Percentiles rank a stretch among this genome's conserved stretches.
Evolutionary conservation across 2,888 invertebrate genomes (phyloP).

Genomic region (Physocephala rufipes): DNA sequence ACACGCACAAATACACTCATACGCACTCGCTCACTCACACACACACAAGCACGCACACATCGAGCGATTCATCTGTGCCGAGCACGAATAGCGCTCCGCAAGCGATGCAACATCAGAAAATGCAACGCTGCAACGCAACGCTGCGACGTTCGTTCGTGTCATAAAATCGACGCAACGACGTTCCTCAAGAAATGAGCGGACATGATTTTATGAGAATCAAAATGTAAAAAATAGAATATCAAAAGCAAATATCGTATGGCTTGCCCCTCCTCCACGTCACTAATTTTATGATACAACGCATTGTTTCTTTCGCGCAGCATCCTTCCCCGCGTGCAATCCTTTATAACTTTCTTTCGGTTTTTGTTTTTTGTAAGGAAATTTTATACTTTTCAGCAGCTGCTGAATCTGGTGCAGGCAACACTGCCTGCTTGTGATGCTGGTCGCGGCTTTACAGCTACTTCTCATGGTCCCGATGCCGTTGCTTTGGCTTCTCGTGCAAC

Average conservation of each 20-base stretch:
- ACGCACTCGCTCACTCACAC: neutral
- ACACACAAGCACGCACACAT: too few relatives aligned
- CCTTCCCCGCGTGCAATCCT: conserved; percentile 4
- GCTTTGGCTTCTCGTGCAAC: too few relatives aligned
- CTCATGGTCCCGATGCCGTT: too few relatives aligned
- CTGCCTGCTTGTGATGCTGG: neutral
- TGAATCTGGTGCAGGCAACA: neutral
- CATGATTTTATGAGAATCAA: conserved; percentile 24
- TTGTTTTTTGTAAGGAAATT: neutral
- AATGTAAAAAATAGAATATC: conserved; percentile 12
- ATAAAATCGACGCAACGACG: conserved; percentile 61
- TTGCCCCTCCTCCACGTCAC: conserved; percentile 14
- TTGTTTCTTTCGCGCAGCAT: neutral
- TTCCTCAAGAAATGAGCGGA: too few relatives aligned
- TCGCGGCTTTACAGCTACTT: too few relatives aligned
- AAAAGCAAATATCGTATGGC: conserved; percentile 11
- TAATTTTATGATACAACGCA: conserved; percentile 8
- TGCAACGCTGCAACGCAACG: neutral
- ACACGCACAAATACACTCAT: neutral
- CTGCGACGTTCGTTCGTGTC: conserved; percentile 54
- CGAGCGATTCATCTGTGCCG: too few relatives aligned
- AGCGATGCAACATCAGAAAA: too few relatives aligned
- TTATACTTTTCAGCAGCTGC: neutral
- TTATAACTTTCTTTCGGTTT: neutral
- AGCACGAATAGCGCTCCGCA: too few relatives aligned